Conservation (phyloP, 2,113 vertebrate genomes). For the Bombycilla garrulus region DNA sequence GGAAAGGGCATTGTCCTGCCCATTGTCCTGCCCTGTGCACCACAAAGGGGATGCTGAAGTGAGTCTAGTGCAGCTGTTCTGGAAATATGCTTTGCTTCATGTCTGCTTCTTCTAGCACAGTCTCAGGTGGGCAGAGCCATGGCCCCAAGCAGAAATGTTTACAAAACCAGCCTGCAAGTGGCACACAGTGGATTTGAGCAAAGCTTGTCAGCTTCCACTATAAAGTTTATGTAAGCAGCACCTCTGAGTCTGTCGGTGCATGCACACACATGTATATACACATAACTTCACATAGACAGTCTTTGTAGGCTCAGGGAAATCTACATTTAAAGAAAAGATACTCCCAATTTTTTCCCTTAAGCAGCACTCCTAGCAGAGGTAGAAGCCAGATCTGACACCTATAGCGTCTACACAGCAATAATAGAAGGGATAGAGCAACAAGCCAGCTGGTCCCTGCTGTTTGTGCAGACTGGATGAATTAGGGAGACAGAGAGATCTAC, state of each 20-base stretch:
- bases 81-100: not conserved
- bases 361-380: not conserved
- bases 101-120: not conserved
- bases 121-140: not conserved
- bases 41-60: not conserved
- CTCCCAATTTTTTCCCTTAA: not conserved
- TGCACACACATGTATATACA: fast-evolving
- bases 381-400: not conserved
- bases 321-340: not conserved
- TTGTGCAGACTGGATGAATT: not conserved
- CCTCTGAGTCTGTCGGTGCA: not conserved
- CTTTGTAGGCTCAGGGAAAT: not conserved
- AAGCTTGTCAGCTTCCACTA: not conserved
- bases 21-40: not conserved
- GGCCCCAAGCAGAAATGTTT: fast-evolving
- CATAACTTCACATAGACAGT: not conserved
- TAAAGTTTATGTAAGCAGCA: not conserved
- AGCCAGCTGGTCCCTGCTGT: fast-evolving
- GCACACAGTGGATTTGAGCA: fast-evolving
- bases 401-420: not conserved
- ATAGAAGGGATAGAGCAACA: not conserved
- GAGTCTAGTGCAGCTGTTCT: not conserved
- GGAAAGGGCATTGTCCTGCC: not conserved
- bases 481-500: not conserved
- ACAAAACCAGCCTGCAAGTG: not conserved